phyloP scores from a whole-genome alignment of 2,888 invertebrate genomes.

The Troilus luridus region DNA sequence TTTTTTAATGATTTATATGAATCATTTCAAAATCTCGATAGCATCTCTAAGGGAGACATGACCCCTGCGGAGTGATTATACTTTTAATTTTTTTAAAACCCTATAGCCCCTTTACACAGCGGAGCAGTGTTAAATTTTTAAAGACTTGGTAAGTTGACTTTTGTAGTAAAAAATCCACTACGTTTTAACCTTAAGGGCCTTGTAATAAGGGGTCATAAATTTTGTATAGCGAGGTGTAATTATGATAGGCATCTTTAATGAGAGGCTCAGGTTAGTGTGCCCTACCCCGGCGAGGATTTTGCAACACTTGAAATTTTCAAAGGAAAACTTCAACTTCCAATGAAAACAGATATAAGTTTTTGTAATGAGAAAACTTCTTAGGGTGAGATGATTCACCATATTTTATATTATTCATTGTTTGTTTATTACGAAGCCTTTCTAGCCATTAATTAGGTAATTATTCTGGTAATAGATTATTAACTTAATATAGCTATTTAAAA shows the following conservation, averaged over 20 bases:
- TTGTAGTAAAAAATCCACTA: not conserved
- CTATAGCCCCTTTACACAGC: not conserved
- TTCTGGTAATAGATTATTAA: no score
- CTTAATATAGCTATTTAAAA: no score
- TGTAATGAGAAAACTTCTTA: not conserved
- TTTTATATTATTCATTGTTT: not conserved
- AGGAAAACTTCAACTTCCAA: not conserved
- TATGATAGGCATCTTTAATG: conserved; percentile 32
- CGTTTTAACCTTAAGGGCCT: not conserved
- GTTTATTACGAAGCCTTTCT: not conserved
- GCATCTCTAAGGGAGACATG: not conserved
- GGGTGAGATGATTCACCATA: not conserved
- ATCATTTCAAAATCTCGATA: not conserved
- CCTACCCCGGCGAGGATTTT: not conserved
- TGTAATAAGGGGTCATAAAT: conserved; percentile 25
- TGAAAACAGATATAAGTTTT: conserved; percentile 21
- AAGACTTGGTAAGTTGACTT: not conserved
- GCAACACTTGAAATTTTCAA: not conserved
- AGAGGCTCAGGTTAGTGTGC: not conserved
- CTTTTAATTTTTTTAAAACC: not conserved
- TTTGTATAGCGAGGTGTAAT: not conserved
- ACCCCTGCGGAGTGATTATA: not conserved
- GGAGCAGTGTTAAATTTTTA: not conserved
- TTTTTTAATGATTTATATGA: no score
- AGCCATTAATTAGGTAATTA: not conserved